Evolutionary conservation across 2,113 vertebrate species (phyloP).

Genomic region (Psephotus haematonotus): DNA sequence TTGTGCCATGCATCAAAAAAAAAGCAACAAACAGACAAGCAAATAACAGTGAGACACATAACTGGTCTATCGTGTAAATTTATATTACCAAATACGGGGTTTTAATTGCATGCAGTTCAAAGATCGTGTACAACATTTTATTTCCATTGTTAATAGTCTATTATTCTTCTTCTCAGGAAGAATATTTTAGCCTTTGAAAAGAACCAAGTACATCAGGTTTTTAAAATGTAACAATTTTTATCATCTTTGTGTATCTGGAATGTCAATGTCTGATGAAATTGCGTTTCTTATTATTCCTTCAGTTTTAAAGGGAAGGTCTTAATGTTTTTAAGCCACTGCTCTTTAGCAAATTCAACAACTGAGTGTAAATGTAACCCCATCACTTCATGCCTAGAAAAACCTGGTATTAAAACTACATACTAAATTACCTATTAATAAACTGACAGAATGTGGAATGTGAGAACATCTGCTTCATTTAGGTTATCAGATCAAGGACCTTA

Average conservation of each 20-base stretch:
- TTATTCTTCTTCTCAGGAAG: background rate
- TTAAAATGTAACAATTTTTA: background rate
- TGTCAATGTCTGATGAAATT: background rate
- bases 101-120: background rate
- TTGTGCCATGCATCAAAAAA: background rate
- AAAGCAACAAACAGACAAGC: background rate
- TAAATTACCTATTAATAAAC: conserved; percentile 21
- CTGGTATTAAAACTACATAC: background rate
- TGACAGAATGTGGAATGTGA: background rate
- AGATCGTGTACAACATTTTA: background rate
- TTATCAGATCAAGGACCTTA: background rate
- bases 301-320: background rate
- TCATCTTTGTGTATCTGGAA: background rate
- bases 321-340: background rate
- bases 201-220: background rate
- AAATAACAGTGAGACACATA: background rate
- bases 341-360: background rate
- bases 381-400: background rate
- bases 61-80: background rate
- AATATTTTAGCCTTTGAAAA: background rate
- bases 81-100: background rate
- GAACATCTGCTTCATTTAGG: background rate
- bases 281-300: background rate
- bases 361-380: background rate
- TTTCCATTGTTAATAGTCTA: background rate